phyloP scores from a whole-genome alignment of 2,113 vertebrate genomes.

The Microtus oregoni region DNA sequence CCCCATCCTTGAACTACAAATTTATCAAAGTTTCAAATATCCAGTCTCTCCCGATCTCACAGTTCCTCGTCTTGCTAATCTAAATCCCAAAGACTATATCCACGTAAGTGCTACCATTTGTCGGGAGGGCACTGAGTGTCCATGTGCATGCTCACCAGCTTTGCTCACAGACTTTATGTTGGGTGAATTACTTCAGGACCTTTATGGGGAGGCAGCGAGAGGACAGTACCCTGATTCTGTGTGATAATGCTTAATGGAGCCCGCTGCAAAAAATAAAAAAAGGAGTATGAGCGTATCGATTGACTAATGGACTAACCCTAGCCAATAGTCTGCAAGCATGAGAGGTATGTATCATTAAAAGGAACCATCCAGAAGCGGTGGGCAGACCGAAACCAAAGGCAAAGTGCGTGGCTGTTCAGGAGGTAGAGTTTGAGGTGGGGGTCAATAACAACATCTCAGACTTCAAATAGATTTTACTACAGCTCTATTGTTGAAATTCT shows the following conservation, averaged over 20 bases:
- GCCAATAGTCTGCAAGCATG: neutral
- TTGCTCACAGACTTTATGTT: neutral
- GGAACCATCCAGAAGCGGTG: neutral
- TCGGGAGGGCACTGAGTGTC: rapidly evolving
- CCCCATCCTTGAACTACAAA: rapidly evolving
- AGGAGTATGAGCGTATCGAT: neutral
- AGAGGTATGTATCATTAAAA: neutral
- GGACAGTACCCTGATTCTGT: neutral
- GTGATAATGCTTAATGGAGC: neutral
- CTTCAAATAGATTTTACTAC: neutral
- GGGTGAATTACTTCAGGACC: neutral
- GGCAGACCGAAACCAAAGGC: neutral
- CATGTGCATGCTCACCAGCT: neutral
- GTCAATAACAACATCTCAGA: neutral
- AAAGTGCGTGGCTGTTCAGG: neutral
- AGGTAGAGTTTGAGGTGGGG: neutral
- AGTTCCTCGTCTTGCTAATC: neutral
- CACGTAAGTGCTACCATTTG: neutral
- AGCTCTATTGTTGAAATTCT: neutral
- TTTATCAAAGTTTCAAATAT: neutral
- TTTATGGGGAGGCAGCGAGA: neutral
- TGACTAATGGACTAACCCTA: slow-evolving; percentile 1
- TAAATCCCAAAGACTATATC: neutral
- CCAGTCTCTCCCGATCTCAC: neutral
- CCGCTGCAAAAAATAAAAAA: neutral